A percentile compares a stretch with the other conserved stretches of the same genome.
phyloP scores from a whole-genome alignment of 2,888 invertebrate genomes.

The Neoitamus cyanurus region DNA sequence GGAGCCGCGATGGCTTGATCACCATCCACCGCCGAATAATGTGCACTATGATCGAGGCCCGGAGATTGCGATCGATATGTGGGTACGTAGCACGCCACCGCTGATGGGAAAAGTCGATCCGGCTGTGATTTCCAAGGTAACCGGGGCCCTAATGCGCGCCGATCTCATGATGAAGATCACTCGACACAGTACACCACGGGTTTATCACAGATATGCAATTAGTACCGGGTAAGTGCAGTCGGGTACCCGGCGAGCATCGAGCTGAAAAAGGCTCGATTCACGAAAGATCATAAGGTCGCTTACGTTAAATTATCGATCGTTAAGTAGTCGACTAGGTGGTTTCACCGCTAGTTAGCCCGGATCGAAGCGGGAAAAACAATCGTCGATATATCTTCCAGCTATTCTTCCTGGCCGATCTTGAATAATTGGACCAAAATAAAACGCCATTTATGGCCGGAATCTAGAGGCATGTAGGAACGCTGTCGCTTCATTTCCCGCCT shows the following conservation, averaged over 20 bases:
- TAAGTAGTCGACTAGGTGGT: constrained; percentile 26
- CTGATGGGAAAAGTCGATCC: constrained; percentile 32
- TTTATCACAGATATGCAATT: constrained; percentile 44
- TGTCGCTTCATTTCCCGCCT: neutral
- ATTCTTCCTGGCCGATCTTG: constrained; percentile 9
- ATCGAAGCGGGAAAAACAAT: constrained; percentile 31
- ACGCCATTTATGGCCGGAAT: constrained; percentile 24
- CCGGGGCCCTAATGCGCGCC: neutral
- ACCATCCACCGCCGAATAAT: constrained; percentile 19
- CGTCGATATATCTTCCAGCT: constrained; percentile 31
- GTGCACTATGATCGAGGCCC: constrained; percentile 36
- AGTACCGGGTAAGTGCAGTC: constrained; percentile 34
- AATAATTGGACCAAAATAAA: constrained; percentile 43
- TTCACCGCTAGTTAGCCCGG: constrained; percentile 11
- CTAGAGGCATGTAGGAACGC: neutral
- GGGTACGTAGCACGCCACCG: constrained; percentile 22
- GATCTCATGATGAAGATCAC: constrained; percentile 42
- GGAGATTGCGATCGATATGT: constrained; percentile 39
- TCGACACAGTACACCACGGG: neutral
- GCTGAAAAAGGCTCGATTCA: constrained; percentile 24
- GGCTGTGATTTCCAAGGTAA: neutral
- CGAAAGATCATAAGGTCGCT: constrained; percentile 43
- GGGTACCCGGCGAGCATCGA: neutral
- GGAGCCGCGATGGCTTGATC: neutral
- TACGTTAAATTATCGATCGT: constrained; percentile 45